A percentile compares a stretch with the other conserved stretches of the same genome.
phyloP scores from a whole-genome alignment of 1,140 invertebrate species.

The Drosophila yakuba region DNA sequence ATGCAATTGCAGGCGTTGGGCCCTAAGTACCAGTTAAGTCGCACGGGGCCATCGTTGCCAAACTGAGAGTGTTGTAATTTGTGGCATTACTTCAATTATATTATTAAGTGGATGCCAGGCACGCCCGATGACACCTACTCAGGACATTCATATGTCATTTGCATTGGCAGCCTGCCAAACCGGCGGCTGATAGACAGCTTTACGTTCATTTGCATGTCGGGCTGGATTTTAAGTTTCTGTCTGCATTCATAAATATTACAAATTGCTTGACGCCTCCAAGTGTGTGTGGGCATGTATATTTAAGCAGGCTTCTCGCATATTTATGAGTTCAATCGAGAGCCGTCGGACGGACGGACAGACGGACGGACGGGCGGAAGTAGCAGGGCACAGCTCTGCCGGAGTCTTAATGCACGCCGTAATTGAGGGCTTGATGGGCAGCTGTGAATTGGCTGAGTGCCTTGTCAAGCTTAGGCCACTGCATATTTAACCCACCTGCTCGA shows the following conservation, averaged over 20 bases:
- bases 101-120: conserved; percentile 55
- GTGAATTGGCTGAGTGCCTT: conserved; percentile 42
- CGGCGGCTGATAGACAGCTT: conserved; percentile 31
- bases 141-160: conserved; percentile 43
- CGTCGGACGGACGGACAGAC: neutral
- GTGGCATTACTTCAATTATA: conserved; percentile 74
- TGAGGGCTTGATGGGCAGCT: conserved; percentile 38
- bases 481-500: conserved; percentile 70
- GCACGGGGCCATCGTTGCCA: conserved; percentile 23
- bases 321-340: conserved; percentile 48
- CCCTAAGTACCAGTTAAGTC: conserved; percentile 41
- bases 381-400: neutral
- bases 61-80: conserved; percentile 47
- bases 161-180: conserved; percentile 43
- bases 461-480: conserved; percentile 17
- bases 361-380: neutral
- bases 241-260: conserved; percentile 61
- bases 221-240: conserved; percentile 48
- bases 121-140: conserved; percentile 33
- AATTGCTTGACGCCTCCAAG: conserved; percentile 35
- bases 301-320: conserved; percentile 47
- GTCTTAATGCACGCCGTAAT: conserved; percentile 50
- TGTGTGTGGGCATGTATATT: conserved; percentile 46
- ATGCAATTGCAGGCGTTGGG: conserved; percentile 19
- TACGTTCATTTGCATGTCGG: conserved; percentile 45